Evolutionary conservation across 2,113 vertebrate genomes (phyloP).

Genomic region (Corythaeola cristata): DNA sequence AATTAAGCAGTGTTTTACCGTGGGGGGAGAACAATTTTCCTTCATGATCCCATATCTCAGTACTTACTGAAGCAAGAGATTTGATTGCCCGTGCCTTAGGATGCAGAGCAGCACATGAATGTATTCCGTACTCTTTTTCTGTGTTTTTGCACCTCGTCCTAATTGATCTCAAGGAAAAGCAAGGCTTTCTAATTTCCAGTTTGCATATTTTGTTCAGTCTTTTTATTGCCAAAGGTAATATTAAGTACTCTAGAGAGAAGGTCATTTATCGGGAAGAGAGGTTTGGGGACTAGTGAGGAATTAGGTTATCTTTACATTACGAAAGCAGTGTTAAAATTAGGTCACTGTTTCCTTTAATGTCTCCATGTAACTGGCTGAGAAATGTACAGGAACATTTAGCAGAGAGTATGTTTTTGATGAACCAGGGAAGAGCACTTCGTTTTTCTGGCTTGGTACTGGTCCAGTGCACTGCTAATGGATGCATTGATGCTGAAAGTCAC

Average conservation of each 20-base stretch:
- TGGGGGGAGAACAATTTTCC: background rate
- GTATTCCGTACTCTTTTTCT: background rate
- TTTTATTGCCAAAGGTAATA: background rate
- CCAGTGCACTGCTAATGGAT: background rate
- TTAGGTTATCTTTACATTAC: constrained; percentile 30
- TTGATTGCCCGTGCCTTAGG: background rate
- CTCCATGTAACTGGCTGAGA: background rate
- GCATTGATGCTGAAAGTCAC: background rate
- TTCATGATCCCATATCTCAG: background rate
- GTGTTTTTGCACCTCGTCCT: background rate
- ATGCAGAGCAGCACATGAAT: background rate
- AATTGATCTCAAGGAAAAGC: background rate
- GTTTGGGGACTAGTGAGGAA: constrained; percentile 13
- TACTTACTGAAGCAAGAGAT: background rate
- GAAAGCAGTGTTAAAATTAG: constrained; percentile 40
- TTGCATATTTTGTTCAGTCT: background rate
- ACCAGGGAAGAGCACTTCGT: background rate
- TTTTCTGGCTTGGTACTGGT: background rate
- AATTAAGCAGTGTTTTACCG: background rate
- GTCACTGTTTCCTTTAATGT: constrained; percentile 29
- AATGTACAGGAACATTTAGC: background rate
- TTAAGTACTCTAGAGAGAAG: background rate
- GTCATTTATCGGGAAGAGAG: background rate
- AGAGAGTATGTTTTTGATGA: background rate
- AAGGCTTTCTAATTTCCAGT: background rate